Evolutionary conservation across 1,140 invertebrate genomes (phyloP), one percentile per base, ranked within the genome.

Genomic region (Littorina saxatilis): DNA sequence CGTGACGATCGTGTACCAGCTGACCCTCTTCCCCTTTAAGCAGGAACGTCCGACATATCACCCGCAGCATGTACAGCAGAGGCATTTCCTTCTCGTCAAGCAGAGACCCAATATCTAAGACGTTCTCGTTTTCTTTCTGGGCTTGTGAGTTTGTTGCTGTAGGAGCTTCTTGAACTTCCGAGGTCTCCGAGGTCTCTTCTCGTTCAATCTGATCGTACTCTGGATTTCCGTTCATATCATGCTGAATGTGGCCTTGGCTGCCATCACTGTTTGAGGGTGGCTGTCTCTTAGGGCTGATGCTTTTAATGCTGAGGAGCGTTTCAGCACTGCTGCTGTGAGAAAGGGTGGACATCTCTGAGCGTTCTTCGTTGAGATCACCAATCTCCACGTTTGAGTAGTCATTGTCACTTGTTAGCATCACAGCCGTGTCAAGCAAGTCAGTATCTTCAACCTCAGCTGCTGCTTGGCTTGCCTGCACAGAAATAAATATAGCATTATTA

Each of bases 1-100:
- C 95, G 61, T 91, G 92, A 84, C 94, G 94, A 88, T 96, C 96
- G 20, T 95, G 91, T 72, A 96, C 94, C 58, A 95, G 89, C 40
- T 93, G 92, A 39, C 94, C 94, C 68, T 94, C 93, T 63, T 87
- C 87, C 23, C 96, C 96, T 47, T 94, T 93, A 20, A 98, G 92
- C 5, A 98, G 92, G 92, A 97, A 98, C 39, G 95, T 94, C 2
- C 95, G 95, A 37, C 94, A 94, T 2, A 98, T 89, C 70, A 96
- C 94, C 83, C 97, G 94, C 39, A 95, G 94, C 84, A 96, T 96
- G 90, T 95, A 97, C 75, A 95, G 93, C 0, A 98, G 88, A 0
- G 96, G 94, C 9, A 95, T 91, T 85, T 95, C 94, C 13, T 93
- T 90, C 47, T 9, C n/a, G n/a, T 88, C 88, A 32, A 73, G 73